Evolutionary conservation across 2,797 vertebrate genomes (phyloP), one percentile per base, ranked within the genome.

Genomic region (Muraenolepis orangiensis): DNA sequence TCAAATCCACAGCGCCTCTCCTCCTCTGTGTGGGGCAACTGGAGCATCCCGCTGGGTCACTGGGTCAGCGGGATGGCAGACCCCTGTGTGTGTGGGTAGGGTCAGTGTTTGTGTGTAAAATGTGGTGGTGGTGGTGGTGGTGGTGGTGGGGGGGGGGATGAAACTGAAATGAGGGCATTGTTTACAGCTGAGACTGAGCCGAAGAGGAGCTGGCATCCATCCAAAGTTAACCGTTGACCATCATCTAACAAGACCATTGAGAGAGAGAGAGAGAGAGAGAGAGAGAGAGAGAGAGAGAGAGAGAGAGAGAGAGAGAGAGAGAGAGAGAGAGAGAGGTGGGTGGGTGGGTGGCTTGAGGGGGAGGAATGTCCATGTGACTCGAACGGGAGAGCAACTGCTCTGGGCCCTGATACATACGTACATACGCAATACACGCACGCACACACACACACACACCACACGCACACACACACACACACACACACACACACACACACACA

Each of bases 141-240:
- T n/a, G 30, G 6, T 78, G 73, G 78, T 85, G 75, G 46, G 83
- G 57, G 73, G 78, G 85, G 76, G 46, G 83, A n/a, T n/a, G n/a
- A n/a, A n/a, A n/a, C n/a, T n/a, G 64, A 87, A 92, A 90, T 81
- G 87, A 79, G 90, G 89, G 70, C 91, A 91, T 88, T 86, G 84
- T 86, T 91, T 86, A 86, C 84, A 91, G 86, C 82, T 80, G 87
- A 91, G 84, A n/a, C 86, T 83, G 82, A 80, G 76, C 77, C 85
- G 85, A 86, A 86, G 84, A 82, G 32, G 42, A 85, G 73, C 79
- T 91, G 86, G 89, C 88, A 86, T 34, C 72, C 88, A 86, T 34
- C 72, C 86, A 80, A 93, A 93, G 80, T 90, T 86, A 87, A 86
- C 87, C 73, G 7, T 84, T 78, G 78, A 70, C 72, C 76, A 57